phyloP scores from a whole-genome alignment of 1,140 invertebrate species.

The Lucilia cuprina region DNA sequence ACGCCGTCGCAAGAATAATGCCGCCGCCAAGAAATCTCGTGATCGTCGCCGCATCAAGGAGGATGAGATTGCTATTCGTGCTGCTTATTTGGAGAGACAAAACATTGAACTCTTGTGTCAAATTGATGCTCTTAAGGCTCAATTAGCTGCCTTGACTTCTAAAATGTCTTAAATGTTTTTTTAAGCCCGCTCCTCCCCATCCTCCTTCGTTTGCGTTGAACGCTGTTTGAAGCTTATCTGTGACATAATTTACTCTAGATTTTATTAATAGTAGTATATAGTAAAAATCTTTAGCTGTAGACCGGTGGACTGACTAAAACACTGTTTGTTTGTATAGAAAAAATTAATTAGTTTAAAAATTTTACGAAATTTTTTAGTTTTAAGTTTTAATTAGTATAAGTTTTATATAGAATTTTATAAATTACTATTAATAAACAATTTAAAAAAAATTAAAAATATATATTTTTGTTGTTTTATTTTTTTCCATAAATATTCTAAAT shows the following conservation, averaged over 20 bases:
- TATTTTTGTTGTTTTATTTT: too few species aligned
- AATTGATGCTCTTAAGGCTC: conserved; percentile 57
- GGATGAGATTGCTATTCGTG: conserved; percentile 88
- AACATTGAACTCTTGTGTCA: conserved; percentile 59
- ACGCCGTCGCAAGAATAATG: conserved; percentile 90
- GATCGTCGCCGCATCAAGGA: conserved; percentile 90
- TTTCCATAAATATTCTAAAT: too few species aligned
- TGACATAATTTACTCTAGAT: conserved; percentile 5
- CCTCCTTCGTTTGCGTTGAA: neutral
- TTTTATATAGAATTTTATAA: neutral
- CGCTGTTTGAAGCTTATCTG: conserved; percentile 29
- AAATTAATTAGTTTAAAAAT: neutral
- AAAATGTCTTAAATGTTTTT: conserved; percentile 46
- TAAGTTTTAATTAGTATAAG: neutral
- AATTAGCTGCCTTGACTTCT: conserved; percentile 53
- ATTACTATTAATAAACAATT: too few species aligned
- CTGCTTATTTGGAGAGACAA: conserved; percentile 85
- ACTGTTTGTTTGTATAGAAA: neutral
- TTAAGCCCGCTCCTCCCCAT: conserved; percentile 46
- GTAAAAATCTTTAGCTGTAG: neutral
- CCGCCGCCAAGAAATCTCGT: conserved; percentile 91
- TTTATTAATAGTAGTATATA: neutral
- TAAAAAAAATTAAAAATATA: too few species aligned
- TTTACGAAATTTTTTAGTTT: neutral
- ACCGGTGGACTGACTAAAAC: conserved; percentile 25